These are phyloP conservation scores for Drosophila neonasuta DNA, from an alignment of 2,888 invertebrate genomes.

Conservation along the genomic window DNA sequence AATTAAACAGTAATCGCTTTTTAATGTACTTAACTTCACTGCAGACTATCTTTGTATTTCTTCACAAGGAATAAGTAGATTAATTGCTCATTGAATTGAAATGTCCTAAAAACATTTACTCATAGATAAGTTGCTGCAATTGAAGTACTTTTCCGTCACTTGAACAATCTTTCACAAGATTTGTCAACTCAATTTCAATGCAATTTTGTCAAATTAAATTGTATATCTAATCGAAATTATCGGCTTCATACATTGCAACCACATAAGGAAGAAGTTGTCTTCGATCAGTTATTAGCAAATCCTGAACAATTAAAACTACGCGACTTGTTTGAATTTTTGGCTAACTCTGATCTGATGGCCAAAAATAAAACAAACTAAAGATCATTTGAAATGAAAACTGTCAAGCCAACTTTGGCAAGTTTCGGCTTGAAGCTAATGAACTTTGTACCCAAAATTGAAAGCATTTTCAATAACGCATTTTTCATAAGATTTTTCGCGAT, in stretches of 20 bases:
- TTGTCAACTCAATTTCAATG: background rate
- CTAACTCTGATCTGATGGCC: constrained; percentile 51
- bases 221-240: background rate
- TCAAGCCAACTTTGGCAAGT: constrained; percentile 30
- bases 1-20: too few species aligned
- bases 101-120: background rate
- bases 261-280: background rate
- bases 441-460: constrained; percentile 42
- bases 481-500: constrained; percentile 47
- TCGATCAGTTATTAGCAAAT: background rate
- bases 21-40: too few species aligned
- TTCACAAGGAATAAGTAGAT: too few species aligned
- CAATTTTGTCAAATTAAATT: background rate
- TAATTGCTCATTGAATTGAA: background rate
- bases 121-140: background rate
- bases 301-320: constrained; percentile 15
- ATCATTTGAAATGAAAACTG: constrained; percentile 8
- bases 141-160: background rate
- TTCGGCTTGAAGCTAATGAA: constrained; percentile 36
- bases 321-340: constrained; percentile 41
- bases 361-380: background rate
- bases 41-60: too few species aligned
- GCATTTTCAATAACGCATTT: constrained; percentile 50
- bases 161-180: background rate
- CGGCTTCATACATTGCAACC: background rate